These are phyloP conservation scores for Tanytarsus gracilentus DNA, from an alignment of 2,888 invertebrate species.

Conservation along the genomic window DNA sequence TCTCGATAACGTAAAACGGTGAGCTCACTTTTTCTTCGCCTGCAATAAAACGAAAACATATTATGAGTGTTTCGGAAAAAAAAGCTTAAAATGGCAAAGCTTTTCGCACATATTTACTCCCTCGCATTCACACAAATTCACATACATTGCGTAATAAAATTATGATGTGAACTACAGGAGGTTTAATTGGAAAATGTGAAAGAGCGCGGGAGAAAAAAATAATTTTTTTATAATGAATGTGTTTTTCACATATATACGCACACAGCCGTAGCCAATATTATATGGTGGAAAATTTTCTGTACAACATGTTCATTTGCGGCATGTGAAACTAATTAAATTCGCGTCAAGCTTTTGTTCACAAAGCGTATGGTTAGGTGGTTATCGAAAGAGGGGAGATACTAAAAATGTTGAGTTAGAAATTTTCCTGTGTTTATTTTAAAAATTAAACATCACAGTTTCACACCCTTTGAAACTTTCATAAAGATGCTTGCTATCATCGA, in stretches of 20 bases:
- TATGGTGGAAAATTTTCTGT: background rate
- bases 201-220: background rate
- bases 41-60: conserved; percentile 33
- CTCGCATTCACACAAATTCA: background rate
- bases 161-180: background rate
- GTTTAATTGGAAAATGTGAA: background rate
- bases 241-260: background rate
- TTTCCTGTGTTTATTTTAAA: no score
- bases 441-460: no score
- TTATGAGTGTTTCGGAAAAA: background rate
- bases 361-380: no score
- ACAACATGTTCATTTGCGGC: conserved; percentile 26
- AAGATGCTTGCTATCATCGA: background rate
- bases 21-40: conserved; percentile 48
- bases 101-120: background rate
- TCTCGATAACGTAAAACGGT: conserved; percentile 45
- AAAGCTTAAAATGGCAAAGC: background rate
- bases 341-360: conserved; percentile 24
- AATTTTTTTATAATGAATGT: background rate
- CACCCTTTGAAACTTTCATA: no score
- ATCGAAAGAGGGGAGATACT: no score
- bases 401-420: no score
- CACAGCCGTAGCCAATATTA: background rate
- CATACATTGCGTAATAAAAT: background rate
- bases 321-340: conserved; percentile 24